Evolutionary conservation across 2,113 vertebrate species (phyloP).

Genomic region (Crotalus tigris): DNA sequence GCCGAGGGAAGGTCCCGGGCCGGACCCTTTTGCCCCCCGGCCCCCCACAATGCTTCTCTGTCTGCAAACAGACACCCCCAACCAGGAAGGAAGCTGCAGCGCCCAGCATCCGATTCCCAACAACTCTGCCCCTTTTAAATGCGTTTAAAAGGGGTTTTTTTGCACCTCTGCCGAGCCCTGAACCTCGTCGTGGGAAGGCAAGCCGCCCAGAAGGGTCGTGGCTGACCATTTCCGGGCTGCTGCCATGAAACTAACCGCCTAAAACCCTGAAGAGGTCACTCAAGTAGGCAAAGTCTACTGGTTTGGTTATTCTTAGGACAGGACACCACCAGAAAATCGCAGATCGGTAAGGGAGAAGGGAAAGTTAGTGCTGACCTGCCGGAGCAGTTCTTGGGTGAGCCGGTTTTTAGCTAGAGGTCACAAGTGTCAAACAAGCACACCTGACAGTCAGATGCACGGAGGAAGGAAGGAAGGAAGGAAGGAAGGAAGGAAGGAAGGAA

Average conservation of each 20-base stretch:
- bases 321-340: neutral
- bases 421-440: neutral
- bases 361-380: neutral
- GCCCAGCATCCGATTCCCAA: neutral
- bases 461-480: neutral
- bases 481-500: no score
- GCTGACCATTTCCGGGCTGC: neutral
- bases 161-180: neutral
- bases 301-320: neutral
- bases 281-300: neutral
- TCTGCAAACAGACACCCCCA: neutral
- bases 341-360: neutral
- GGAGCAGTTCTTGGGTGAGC: neutral
- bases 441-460: neutral
- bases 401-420: neutral
- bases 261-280: neutral
- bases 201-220: neutral
- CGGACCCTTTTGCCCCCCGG: neutral
- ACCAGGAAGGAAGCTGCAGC: neutral
- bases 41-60: neutral
- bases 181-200: neutral
- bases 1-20: neutral
- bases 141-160: accelerated
- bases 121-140: neutral
- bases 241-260: neutral